Evolutionary conservation across 2,797 vertebrate genomes (phyloP), one percentile per base, ranked within the genome.

Genomic region (Podargus strigoides): DNA sequence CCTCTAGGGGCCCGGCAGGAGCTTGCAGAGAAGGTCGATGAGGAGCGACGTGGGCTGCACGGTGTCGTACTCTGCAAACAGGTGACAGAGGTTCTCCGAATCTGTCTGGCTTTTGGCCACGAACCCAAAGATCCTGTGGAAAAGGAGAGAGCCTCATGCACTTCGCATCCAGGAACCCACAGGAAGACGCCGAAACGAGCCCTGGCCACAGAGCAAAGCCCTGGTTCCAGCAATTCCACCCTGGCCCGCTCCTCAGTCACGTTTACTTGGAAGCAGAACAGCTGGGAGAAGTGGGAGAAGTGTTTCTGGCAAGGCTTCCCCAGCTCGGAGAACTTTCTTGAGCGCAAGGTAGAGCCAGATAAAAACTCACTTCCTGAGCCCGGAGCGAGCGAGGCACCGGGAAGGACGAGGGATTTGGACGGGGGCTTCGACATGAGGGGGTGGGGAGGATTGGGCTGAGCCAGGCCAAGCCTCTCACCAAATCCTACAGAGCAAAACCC

Each of bases 61-160:
- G 0, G 95, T 41, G 87, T 99, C 99, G 2, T 98, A 98, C 75
- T 99, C 99, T 0, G 98, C 98, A 50, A 99, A 99, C 56, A 99
- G 97, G 91, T 99, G 99, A 87, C 99, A 99, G 14, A 99, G 94
- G 8, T 99, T 99, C 96, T 98, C 98, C 1, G 97, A 88, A 18
- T 98, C 98, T 3, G 98, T 97, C 53, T 97, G 97, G 80, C 96
- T 98, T 95, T 99, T 99, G 55, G 98, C 98, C 92, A 99, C 98
- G 7, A 99, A 98, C 63, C 98, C 99, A 59, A 99, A 99, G 96
- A 99, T 98, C 94, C 99, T 99, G 95, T 79, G 70, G 23, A 60
- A 76, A 85, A 91, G 75, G 89, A 93, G 83, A 93, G 70, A 44
- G 34, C 32, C 7, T 47, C 13, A 9, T 32, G 84, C n/a, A 64